A percentile compares a stretch with the other conserved stretches of the same genome.
These are phyloP conservation scores for Danaus chrysippus DNA, from an alignment of 2,888 invertebrate genomes.

Conservation along the genomic window DNA sequence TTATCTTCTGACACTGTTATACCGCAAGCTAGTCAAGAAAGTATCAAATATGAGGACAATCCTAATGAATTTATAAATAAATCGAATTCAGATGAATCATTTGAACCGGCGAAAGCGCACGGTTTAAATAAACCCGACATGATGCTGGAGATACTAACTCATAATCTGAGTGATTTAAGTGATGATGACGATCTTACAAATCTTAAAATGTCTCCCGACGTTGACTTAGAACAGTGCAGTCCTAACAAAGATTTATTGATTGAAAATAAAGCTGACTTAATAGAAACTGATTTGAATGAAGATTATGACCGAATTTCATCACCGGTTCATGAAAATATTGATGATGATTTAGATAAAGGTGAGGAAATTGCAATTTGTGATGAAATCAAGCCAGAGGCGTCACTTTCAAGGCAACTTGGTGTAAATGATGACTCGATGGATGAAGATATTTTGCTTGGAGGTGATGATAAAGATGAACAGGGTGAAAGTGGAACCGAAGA, in stretches of 20 bases:
- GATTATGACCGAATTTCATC: not conserved
- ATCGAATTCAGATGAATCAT: conserved; percentile 13
- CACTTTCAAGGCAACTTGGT: not conserved
- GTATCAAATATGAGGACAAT: conserved; percentile 12
- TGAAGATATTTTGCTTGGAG: not conserved
- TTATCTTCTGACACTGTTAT: not conserved
- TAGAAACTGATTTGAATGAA: conserved; percentile 11
- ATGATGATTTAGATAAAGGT: no score
- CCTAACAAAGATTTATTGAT: conserved; percentile 18
- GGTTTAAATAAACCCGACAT: conserved; percentile 55
- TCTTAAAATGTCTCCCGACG: conserved; percentile 33
- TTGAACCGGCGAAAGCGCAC: conserved; percentile 36
- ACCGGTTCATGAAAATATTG: no score
- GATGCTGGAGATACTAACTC: conserved; percentile 65
- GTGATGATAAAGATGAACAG: not conserved
- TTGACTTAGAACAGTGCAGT: conserved; percentile 22
- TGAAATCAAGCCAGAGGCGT: not conserved
- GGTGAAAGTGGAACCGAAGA: not conserved
- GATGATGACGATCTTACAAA: conserved; percentile 38
- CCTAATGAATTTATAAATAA: conserved; percentile 9
- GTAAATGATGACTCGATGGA: not conserved
- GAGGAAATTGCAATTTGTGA: conserved; percentile 1
- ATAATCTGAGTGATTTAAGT: conserved; percentile 47
- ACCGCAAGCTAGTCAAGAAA: conserved; percentile 1
- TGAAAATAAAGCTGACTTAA: conserved; percentile 11